Conservation (phyloP, 2,113 vertebrate genomes). For the Xiphorhynchus elegans region DNA sequence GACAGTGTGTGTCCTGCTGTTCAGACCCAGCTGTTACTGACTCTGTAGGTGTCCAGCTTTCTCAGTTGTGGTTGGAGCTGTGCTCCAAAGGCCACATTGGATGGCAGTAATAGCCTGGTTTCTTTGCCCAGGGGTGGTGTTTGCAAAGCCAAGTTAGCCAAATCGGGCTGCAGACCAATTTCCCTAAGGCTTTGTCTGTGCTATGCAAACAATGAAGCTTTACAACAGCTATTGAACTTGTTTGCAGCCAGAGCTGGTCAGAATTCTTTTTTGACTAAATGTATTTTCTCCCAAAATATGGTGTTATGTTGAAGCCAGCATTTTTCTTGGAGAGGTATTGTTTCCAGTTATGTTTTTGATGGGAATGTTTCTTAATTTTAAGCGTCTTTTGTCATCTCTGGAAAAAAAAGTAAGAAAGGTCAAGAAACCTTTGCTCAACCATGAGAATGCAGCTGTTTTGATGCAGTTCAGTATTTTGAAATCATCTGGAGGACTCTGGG, state of each 20-base stretch:
- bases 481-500: neutral
- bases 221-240: slow-evolving; percentile 45
- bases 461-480: slow-evolving; percentile 11
- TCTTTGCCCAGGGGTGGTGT: slow-evolving; percentile 31
- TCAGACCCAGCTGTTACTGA: neutral
- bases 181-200: slow-evolving; percentile 38
- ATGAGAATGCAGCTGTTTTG: neutral
- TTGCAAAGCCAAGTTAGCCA: slow-evolving; percentile 33
- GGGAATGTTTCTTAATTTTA: slow-evolving; percentile 8
- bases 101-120: slow-evolving; percentile 28
- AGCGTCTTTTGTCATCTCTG: neutral
- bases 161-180: slow-evolving; percentile 43
- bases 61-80: slow-evolving; percentile 44
- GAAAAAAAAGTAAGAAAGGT: neutral
- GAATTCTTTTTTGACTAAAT: neutral
- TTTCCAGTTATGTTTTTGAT: slow-evolving; percentile 27
- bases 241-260: slow-evolving; percentile 29
- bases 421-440: neutral
- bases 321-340: slow-evolving; percentile 37
- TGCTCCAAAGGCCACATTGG: slow-evolving; percentile 1
- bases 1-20: neutral
- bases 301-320: neutral
- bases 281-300: slow-evolving; percentile 21
- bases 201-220: slow-evolving; percentile 59
- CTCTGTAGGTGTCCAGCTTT: neutral